Base-by-base conservation (phyloP, 2,888 invertebrate genomes). In the Leucophora obtusa region DNA sequence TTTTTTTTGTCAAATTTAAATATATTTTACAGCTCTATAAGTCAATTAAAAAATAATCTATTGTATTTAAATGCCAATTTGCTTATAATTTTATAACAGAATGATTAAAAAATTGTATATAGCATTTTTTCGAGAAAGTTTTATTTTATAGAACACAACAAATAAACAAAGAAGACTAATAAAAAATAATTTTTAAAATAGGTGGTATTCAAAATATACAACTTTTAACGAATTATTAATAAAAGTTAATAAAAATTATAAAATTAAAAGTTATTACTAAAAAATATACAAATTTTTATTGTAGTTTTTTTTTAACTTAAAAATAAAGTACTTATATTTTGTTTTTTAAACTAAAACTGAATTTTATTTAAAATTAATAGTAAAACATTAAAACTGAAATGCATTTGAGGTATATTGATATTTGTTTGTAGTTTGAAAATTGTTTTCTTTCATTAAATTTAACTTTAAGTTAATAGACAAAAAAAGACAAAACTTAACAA, bases 341-440 rank as follows among this genome's bases (percentile, higher is more conserved):
- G 17, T 24, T 38, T 21, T 73, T 59, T 60, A 51, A 80, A 82
- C 59, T 77, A 68, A 82, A 77, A 68, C 70, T 80, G 78, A 62
- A 35, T 70, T 62, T 71, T 24, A 63, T 51, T 53, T 62, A 35
- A 80, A 74, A 80, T 71, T 80, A 78, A 82, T 74, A 77, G 87
- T 86, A 84, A 85, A 87, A 88, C 85, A 79, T 86, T 88, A 86
- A 87, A 89, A 90, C 89, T 89, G 89, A 89, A 89, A 90, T 89
- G 90, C 90, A 88, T 89, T 86, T 89, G 90, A 90, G 90, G 90
- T 89, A 90, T 89, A 89, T 89, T 86, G 88, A 89, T 90, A 87
- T 90, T 90, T 87, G 88, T 87, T 88, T 88, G 84, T 88, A 87
- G 89, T 89, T 87, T 85, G 72, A 60, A 65, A 60, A 63, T 51